Conservation (phyloP, 2,888 invertebrate genomes). For the Pseudolycoriella hygida region DNA sequence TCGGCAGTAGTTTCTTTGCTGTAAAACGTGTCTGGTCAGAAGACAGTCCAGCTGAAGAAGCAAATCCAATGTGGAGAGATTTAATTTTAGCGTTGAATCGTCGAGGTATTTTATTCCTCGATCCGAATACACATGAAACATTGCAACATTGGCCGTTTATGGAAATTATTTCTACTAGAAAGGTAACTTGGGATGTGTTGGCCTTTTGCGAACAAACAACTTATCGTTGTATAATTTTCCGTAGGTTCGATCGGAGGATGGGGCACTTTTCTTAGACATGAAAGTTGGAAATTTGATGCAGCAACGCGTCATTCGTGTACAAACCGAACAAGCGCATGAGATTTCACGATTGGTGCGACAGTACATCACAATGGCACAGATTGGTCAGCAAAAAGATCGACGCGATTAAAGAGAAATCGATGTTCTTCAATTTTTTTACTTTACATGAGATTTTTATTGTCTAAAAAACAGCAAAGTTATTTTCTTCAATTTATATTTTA, state of each 20-base stretch:
- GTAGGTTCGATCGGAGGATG: constrained; percentile 72
- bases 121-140: constrained; percentile 82
- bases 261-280: constrained; percentile 84
- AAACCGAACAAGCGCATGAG: constrained; percentile 95
- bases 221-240: background rate
- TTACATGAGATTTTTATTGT: no score
- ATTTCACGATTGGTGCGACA: constrained; percentile 90
- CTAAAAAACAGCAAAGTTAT: no score
- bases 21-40: constrained; percentile 64
- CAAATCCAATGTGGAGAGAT: constrained; percentile 52
- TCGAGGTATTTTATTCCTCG: constrained; percentile 84
- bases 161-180: constrained; percentile 89
- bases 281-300: constrained; percentile 93
- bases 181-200: constrained; percentile 31
- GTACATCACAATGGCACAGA: constrained; percentile 83
- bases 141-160: constrained; percentile 85
- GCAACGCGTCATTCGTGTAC: constrained; percentile 84
- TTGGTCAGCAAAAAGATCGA: constrained; percentile 2
- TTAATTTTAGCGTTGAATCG: constrained; percentile 87
- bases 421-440: no score
- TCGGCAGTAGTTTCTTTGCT: constrained; percentile 96
- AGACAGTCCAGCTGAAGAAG: constrained; percentile 33
- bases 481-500: no score
- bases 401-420: background rate
- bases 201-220: background rate